Percentiles rank a stretch among this genome's conserved stretches.
Conservation (phyloP, 2,113 vertebrate species). For the Progne subis region DNA sequence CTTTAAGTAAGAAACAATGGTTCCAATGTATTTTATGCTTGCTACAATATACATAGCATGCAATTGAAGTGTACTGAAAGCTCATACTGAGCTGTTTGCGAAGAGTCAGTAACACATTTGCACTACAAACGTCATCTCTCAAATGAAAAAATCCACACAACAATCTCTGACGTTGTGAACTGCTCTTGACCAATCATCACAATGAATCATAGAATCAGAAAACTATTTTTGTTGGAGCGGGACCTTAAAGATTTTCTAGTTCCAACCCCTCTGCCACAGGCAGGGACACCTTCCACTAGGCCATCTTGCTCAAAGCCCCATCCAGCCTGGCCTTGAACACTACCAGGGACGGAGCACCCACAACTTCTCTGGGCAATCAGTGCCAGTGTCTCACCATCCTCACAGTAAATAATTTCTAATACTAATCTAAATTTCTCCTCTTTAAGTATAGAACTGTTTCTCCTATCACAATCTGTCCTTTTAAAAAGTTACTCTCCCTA, state of each 20-base stretch:
- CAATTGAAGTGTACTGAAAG: background rate
- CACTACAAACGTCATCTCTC: background rate
- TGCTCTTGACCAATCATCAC: background rate
- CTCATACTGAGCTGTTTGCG: background rate
- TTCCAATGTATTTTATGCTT: background rate
- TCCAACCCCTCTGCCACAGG: background rate
- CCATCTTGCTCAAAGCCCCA: background rate
- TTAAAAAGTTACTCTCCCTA: background rate
- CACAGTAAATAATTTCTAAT: background rate
- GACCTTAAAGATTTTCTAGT: background rate
- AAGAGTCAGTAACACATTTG: background rate
- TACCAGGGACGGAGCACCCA: background rate
- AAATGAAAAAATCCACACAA: background rate
- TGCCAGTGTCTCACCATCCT: background rate
- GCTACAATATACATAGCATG: background rate
- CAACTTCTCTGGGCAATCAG: background rate
- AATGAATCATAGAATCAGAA: background rate
- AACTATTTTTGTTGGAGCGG: background rate
- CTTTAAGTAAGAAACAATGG: background rate
- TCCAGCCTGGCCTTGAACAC: background rate
- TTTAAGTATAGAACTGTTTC: background rate
- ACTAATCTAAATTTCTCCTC: background rate
- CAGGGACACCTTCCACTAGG: background rate
- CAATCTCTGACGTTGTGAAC: conserved; percentile 4
- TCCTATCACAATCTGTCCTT: background rate